These are phyloP conservation scores for Altica lythri DNA, from an alignment of 2,888 invertebrate species.

Conservation along the genomic window DNA sequence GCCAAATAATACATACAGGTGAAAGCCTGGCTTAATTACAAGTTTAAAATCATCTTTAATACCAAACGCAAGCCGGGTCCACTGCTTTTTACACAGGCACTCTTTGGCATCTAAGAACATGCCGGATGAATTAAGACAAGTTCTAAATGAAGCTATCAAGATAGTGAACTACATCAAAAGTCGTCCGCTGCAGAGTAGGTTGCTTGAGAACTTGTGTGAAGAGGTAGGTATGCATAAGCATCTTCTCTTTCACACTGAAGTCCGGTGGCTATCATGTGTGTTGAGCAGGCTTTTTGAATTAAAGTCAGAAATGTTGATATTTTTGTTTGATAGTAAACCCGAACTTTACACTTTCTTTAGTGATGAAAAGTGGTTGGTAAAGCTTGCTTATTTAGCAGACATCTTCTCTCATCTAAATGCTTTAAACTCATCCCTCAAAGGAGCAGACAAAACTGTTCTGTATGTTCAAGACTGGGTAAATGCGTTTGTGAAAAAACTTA, in stretches of 20 bases:
- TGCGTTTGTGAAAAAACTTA: slow-evolving; percentile 5
- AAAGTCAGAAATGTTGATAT: slow-evolving; percentile 7
- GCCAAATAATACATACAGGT: too few species aligned
- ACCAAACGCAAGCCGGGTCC: slow-evolving; percentile 15
- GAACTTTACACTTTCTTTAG: slow-evolving; percentile 15
- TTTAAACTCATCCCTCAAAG: slow-evolving; percentile 13
- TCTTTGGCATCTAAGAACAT: slow-evolving; percentile 7
- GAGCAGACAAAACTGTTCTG: slow-evolving; percentile 1
- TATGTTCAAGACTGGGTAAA: slow-evolving; percentile 7
- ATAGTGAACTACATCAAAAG: slow-evolving; percentile 3
- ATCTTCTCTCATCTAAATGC: slow-evolving; percentile 10
- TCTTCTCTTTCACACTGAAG: slow-evolving; percentile 8
- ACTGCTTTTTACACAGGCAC: slow-evolving; percentile 15
- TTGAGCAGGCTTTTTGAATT: slow-evolving; percentile 7
- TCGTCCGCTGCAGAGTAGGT: slow-evolving; percentile 4
- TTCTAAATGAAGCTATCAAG: neutral
- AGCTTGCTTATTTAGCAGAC: slow-evolving; percentile 16
- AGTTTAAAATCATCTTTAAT: slow-evolving; percentile 14
- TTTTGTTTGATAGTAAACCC: slow-evolving; percentile 13
- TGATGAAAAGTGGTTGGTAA: slow-evolving; percentile 11
- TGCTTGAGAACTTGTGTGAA: slow-evolving; percentile 14
- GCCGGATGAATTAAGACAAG: neutral
- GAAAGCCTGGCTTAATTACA: slow-evolving; percentile 10
- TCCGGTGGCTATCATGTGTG: slow-evolving; percentile 5
- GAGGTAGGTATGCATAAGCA: slow-evolving; percentile 6